Conservation (phyloP, 2,888 invertebrate species). For the Artemia sp. region DNA sequence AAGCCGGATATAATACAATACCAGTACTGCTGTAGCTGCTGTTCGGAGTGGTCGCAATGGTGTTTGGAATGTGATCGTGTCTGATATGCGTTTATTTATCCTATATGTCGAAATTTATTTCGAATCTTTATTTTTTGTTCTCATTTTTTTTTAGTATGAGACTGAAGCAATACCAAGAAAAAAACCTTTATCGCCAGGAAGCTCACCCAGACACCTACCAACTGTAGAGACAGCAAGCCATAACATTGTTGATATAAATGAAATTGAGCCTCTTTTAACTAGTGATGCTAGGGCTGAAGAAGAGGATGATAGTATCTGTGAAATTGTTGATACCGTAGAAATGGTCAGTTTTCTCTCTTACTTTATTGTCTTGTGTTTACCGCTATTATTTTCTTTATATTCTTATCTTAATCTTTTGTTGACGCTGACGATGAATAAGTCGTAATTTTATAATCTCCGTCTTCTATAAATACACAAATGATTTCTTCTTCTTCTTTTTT, state of each 20-base stretch:
- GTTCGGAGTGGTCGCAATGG: too few species aligned
- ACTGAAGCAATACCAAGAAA: not conserved
- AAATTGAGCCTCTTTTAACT: not conserved
- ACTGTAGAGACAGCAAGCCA: not conserved
- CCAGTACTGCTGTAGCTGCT: too few species aligned
- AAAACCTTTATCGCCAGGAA: not conserved
- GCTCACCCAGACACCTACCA: not conserved
- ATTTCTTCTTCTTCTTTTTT: too few species aligned
- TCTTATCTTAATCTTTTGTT: too few species aligned
- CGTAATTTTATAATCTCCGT: too few species aligned
- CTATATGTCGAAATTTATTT: too few species aligned
- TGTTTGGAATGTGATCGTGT: not conserved
- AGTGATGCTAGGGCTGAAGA: not conserved
- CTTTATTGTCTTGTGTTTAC: too few species aligned
- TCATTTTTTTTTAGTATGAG: conserved; percentile 1
- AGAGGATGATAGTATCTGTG: conserved; percentile 25
- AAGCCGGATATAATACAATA: too few species aligned
- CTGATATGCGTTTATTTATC: too few species aligned
- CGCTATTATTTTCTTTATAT: too few species aligned
- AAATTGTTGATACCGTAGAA: conserved; percentile 51
- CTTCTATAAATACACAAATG: too few species aligned
- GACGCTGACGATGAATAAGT: too few species aligned
- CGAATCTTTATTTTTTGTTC: not conserved
- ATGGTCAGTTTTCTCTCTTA: conserved; percentile 33
- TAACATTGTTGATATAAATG: not conserved